Base-by-base conservation (phyloP, 2,797 vertebrate species). In the Poeciliopsis turneri region DNA sequence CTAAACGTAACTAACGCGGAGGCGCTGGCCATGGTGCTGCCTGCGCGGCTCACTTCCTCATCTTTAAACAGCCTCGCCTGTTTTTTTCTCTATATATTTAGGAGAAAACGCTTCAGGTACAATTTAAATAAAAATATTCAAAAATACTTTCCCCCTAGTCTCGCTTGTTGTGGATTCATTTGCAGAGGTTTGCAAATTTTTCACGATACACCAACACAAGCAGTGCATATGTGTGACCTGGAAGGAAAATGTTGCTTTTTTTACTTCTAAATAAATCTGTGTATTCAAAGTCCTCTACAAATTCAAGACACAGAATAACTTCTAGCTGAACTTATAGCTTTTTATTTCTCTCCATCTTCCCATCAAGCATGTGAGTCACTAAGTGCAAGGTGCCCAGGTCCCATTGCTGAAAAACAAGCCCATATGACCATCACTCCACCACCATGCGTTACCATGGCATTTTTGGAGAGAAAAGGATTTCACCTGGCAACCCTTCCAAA, bases 21-120 rank as follows among this genome's bases (percentile, higher is more conserved):
- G 86, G 88, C 76, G 86, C 93, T 94, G 91, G 53, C 93, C 93
- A 68, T 89, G 93, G 92, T 94, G 86, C 93, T 94, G 89, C 55
- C 13, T 16, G 53, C 15, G 33, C 4, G 0, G 30, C 43, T 28
- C 64, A 18, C 78, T 74, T 53, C 5, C 4, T 36, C 33, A 41
- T 68, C 36, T 41, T 39, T 41, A 39, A 68, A 68, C 64, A 39
- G 64, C 64, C 8, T 23, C 25, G 20, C 36, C 3, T 6, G 36
- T 45, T 33, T 41, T 23, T n/a, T 12, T 15, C 39, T 43, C 23
- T 25, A 1, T 23, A 36, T 45, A 43, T 46, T 28, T n/a, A n/a
- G 15, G 13, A 69, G 68, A 45, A 45, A 43, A 2, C 46, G 68
- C 25, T 70, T 33, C 15, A 36, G 33, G 33, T 11, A 18, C 18